Evolutionary conservation across 2,888 invertebrate species (phyloP), one percentile per base, ranked within the genome.

Genomic region (Machimus rusticus): DNA sequence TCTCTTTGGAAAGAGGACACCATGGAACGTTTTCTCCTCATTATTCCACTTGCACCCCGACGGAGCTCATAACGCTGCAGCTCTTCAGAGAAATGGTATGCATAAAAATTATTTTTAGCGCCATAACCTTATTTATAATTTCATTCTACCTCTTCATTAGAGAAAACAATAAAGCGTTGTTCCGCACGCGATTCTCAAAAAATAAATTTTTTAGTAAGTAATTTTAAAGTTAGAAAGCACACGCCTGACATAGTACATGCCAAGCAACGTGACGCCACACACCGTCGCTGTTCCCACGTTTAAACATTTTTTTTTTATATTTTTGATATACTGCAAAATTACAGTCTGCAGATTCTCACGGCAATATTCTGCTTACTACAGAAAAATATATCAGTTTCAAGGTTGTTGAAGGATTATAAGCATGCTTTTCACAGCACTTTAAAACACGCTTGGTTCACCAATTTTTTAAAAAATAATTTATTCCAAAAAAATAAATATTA

Each of bases 1-100:
- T 79, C 79, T 28, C 51, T 79, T 79, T 79, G 79, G 79, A 28
- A 79, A 79, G 28, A 31, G 51, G 51, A 79, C 79, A 79, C 79
- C 79, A 28, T 23, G n/a, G n/a, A 51, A 51, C 79, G 51, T n/a
- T 79, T 34, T n/a, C 51, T 79, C 23, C 51, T 79, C 28, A 51
- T 79, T 51, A 79, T 12, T 66, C 66, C 19, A 12, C 28, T 66
- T 28, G 28, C 14, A 28, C 23, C 12, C 23, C 12, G 23, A 23
- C 28, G 9, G 66, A 57, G 8, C 16, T 51, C 19, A 66, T 2
- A 19, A 8, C 2, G 19, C 28, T 28, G 12, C 14, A 66, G 28
- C 66, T 23, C 23, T 12, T 23, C 66, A 28, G 23, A 9, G 19
- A 23, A 28, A 66, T 23, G 12, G 16, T 0, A 16, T 66, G 28